Conservation (phyloP, 2,113 vertebrate genomes). For the Fukomys damarensis region DNA sequence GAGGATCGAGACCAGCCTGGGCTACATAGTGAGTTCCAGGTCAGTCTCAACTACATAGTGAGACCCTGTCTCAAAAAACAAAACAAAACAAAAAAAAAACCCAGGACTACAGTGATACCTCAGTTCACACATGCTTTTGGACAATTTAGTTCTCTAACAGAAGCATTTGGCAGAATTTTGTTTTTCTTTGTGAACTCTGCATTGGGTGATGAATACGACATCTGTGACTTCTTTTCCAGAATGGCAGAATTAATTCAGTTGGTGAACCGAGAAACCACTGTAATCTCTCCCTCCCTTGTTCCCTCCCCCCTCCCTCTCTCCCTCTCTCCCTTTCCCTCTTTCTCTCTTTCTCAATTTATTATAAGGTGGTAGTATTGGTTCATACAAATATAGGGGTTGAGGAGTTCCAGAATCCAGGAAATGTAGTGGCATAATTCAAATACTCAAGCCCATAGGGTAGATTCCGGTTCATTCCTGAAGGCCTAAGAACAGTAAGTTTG, state of each 20-base stretch:
- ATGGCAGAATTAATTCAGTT: not conserved
- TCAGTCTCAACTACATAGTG: too few relatives aligned
- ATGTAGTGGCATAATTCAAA: not conserved
- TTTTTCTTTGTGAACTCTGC: not conserved
- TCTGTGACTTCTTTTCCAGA: not conserved
- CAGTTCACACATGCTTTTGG: not conserved
- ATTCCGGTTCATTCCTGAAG: not conserved
- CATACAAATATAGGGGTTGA: not conserved
- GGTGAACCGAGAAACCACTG: not conserved
- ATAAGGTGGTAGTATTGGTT: not conserved
- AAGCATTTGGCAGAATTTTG: not conserved
- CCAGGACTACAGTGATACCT: not conserved
- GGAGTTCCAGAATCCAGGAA: not conserved
- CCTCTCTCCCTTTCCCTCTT: not conserved
- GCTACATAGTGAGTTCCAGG: too few relatives aligned
- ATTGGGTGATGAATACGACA: not conserved
- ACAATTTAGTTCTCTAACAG: not conserved
- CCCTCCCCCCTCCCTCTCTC: too few relatives aligned
- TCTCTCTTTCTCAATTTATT: not conserved
- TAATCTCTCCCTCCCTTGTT: not conserved
- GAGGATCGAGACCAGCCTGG: too few relatives aligned
- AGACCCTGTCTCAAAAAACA: too few relatives aligned
- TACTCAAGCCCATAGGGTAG: not conserved
- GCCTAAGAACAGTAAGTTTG: too few relatives aligned
- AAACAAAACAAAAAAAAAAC: too few relatives aligned